Base-by-base conservation (phyloP, 2,797 vertebrate species). In the Sebastes aleutianus region DNA sequence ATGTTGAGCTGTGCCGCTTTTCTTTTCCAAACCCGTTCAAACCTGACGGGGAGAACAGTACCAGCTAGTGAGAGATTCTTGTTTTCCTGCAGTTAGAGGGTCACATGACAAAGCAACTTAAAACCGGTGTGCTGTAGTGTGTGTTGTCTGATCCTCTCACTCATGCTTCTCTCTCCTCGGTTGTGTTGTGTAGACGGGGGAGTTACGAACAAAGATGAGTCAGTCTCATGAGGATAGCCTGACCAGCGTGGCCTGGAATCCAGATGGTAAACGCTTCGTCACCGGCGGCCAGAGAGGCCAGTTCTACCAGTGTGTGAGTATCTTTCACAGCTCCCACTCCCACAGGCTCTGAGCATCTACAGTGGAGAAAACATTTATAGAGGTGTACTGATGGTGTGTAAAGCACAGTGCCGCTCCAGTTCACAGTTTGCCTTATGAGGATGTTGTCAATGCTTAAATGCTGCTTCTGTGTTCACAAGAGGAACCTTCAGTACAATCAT, bases 301-400 rank as follows among this genome's bases (percentile, higher is more conserved):
- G 92, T 99, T 99, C 94, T 99, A 99, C 88, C 98, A 99, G 92
- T 99, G 98, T 98, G 98, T 99, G 93, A 97, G 98, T 99, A 90
- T 66, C 76, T 53, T 13, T 39, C 22, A 36, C 53, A 6, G 36
- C 76, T 58, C 64, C 26, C 43, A 53, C 22, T 13, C 18, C 14
- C 50, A 74, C 53, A 54, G 11, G 12, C 31, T 36, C 22, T 20
- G 24, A 11, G 6, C n/a, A 53, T 43, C 22, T 20, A 43, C 20
- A 27, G 8, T 3, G 12, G 26, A 31, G n/a, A 61, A 20, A 59
- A 18, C 16, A 29, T 50, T 24, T 31, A n/a, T 13, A 39, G 22
- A 63, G 3, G 22, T 56, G 39, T 8, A 54, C 8, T 54, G 39
- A 67, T 69, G 54, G 43, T 47, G 22, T 16, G 16, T 67, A 26